Base-by-base conservation (phyloP, 2,113 vertebrate genomes). In the Indri indri region DNA sequence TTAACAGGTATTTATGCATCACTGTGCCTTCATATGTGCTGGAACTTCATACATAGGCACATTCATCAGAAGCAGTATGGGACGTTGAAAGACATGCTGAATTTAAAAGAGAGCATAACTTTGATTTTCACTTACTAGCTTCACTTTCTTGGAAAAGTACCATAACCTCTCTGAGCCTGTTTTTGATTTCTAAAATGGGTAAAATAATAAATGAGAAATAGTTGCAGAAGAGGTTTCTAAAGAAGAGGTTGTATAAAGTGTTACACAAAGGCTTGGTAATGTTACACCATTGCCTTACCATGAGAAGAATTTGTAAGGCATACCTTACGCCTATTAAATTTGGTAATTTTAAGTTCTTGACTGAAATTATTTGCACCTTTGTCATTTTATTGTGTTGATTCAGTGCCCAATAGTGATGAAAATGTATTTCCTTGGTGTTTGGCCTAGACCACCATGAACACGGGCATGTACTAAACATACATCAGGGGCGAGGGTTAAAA, bases 121-220 rank as follows among this genome's bases (percentile, higher is more conserved):
- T 32, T 84, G 37, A 40, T 40, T 66, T 17, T 70, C 27, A 87
- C 10, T 80, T 34, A 17, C 32, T 37, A 57, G 27, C 22, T 89
- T 84, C 17, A 42, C 63, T 65, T 80, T 13, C 16, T 74, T 80
- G 40, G 25, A 77, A 54, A 86, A 71, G 42, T 68, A n/a, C 22
- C 57, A 9, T 40, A 25, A 57, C 17, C 6, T 83, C 50, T 77
- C 30, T 59, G 27, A 70, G 42, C 57, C 74, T 73, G 14, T 34
- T 54, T 86, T 73, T 71, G 27, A 86, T 50, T 81, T 91, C 37
- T 86, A 68, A 82, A 57, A 57, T 79, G 25, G 22, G 3, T 34
- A 27, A 10, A 54, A 2, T 71, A 23, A 52, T 57, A 66, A 71
- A 40, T 37, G 1, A 91, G 50, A 94, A 73, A 50, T 50, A 76